Conservation (phyloP, 2,888 invertebrate genomes). For the Deilephila elpenor region DNA sequence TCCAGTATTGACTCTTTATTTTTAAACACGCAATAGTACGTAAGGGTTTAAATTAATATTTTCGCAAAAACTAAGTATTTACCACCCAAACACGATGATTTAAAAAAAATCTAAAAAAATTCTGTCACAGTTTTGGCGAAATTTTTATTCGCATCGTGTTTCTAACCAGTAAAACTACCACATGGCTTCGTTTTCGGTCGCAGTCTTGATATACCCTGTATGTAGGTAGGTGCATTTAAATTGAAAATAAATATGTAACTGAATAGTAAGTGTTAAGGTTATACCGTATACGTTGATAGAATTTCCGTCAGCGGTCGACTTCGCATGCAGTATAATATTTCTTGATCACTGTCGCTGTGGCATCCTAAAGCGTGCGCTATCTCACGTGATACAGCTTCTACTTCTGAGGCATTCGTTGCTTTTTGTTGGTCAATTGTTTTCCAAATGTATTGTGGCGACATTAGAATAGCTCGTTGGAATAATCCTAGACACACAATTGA, state of each 20-base stretch:
- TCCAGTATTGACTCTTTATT: too few relatives aligned
- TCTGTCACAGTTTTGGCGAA: too few relatives aligned
- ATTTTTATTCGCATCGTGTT: too few relatives aligned
- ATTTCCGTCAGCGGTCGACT: conserved; percentile 85
- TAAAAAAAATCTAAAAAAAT: too few relatives aligned
- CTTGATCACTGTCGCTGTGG: conserved; percentile 72
- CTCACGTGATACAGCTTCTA: conserved; percentile 80
- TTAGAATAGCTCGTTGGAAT: conserved; percentile 88
- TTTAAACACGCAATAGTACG: too few relatives aligned
- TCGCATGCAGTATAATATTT: conserved; percentile 86
- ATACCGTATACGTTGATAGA: conserved; percentile 75
- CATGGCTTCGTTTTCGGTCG: too few relatives aligned
- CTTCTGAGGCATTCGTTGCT: conserved; percentile 55
- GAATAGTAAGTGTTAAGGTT: not conserved
- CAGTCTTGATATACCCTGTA: too few relatives aligned
- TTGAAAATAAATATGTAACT: not conserved
- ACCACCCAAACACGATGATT: too few relatives aligned
- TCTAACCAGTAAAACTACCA: too few relatives aligned
- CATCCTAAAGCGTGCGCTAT: conserved; percentile 85
- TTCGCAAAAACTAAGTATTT: too few relatives aligned
- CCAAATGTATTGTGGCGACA: conserved; percentile 85
- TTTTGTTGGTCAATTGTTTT: conserved; percentile 60
- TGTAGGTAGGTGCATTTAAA: not conserved
- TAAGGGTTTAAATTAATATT: too few relatives aligned
- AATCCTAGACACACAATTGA: conserved; percentile 65